Base-by-base conservation (phyloP, 2,113 vertebrate genomes). In the Chauna torquata region DNA sequence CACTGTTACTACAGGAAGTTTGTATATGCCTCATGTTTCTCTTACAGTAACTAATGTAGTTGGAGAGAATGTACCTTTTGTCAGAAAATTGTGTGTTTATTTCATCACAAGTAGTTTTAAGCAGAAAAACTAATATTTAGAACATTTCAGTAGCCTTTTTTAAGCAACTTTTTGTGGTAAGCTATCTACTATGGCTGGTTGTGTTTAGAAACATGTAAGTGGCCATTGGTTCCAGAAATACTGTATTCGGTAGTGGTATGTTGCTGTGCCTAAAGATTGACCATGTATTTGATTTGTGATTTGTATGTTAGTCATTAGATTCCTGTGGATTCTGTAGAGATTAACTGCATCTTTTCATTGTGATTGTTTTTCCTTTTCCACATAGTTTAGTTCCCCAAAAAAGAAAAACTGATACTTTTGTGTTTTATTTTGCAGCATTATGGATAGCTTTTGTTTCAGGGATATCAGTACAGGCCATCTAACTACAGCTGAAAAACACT, bases 161-260 rank as follows among this genome's bases (percentile, higher is more conserved):
- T 3, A 82, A 50, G 20, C 19, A 62, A 1, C 10, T 91, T 49
- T 87, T 47, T 84, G 42, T 81, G 24, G 17, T 57, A 52, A 34
- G 34, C 34, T 74, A 12, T 93, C 65, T 68, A 3, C 34, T 68
- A 0, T 58, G 50, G 24, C 24, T 79, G 12, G 12, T 28, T 79
- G 12, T 87, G 9, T 76, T 84, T 76, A 86, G 52, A 69, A 86
- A 14, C 40, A 30, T 18, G 4, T 22, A 28, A 11, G 16, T n/a
- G 32, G 32, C 28, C 32, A 12, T 22, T 50, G 34, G 9, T 77
- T 93, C 49, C 50, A 77, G 78, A 74, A 83, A 17, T 58, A 9
- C 12, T 38, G 1, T 11, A 7, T 65, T 89, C 49, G 38, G 0
- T 44, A 50, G 18, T 17, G 3, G 5, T 27, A 57, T 0, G 0